Base-by-base conservation (phyloP, 2,888 invertebrate species). In the Netelia melanura region DNA sequence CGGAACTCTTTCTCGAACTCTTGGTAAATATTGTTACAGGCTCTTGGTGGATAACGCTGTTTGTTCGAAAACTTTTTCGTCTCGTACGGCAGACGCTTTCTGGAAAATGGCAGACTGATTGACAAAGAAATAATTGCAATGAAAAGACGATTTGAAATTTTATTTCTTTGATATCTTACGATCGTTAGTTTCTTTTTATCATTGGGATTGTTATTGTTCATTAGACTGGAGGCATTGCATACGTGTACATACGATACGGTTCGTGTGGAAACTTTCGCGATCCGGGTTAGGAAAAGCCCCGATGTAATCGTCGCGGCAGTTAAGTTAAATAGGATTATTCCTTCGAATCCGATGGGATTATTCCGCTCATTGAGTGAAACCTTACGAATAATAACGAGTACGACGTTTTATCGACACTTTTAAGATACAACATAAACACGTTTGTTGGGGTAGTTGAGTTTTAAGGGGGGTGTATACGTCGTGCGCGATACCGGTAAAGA, bases 281-380 rank as follows among this genome's bases (percentile, higher is more conserved):
- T 14, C 14, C 14, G 48, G 14, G 48, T 14, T 10, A 48, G 14
- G 48, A 17, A 25, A 81, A 81, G 64, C 17, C 44, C 17, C 44
- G 64, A 25, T 44, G 54, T 71, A 81, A 76, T 76, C 52, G 21
- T n/a, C 3, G n/a, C 23, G 30, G 64, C 77, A 30, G 65, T 71
- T 82, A 38, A 82, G 71, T 77, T 65, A 25, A 77, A 71, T 23
- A 44, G 77, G 71, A 82, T 82, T 82, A 77, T 82, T 77, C 48
- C 65, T 23, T 61, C 23, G 30, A 64, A 77, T 76, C 38, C 52
- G 65, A 58, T 38, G 10, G 76, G 71, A 82, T 77, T 75, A 65
- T 56, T 71, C 48, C 44, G 3, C n/a, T n/a, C n/a, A 44, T 23
- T 52, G 2, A 10, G 17, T 48, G 43, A 81, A 75, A 48, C 52